Evolutionary conservation across 2,797 vertebrate species (phyloP).

Genomic region (Gallinago stenura): DNA sequence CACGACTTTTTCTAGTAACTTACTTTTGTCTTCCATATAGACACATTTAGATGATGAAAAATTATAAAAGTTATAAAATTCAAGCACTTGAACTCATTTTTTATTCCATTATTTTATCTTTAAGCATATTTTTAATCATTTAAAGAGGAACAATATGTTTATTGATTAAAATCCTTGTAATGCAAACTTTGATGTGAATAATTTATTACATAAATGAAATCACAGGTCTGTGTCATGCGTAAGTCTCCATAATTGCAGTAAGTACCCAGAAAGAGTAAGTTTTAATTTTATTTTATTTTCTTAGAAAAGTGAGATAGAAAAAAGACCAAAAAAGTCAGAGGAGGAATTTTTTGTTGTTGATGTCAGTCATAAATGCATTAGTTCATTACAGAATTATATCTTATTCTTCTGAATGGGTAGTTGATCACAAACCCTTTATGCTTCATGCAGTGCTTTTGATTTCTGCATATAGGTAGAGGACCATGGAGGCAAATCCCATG

Average conservation of each 20-base stretch:
- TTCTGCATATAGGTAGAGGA: background rate
- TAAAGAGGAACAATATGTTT: background rate
- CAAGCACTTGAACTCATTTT: background rate
- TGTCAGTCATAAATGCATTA: background rate
- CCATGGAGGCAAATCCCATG: background rate
- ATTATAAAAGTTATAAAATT: background rate
- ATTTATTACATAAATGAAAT: background rate
- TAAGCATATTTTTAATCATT: background rate
- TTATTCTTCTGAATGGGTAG: background rate
- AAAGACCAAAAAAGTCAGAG: accelerated
- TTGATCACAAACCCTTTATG: background rate
- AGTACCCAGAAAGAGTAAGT: background rate
- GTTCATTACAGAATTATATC: background rate
- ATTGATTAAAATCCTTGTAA: background rate
- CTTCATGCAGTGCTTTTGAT: background rate
- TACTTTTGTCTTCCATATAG: background rate
- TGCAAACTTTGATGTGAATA: background rate
- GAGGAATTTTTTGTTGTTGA: background rate
- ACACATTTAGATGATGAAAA: background rate
- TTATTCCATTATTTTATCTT: background rate
- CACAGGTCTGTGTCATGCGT: background rate
- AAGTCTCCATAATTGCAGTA: background rate
- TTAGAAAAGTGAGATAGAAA: background rate
- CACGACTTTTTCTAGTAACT: background rate
- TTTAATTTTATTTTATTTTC: background rate